These are phyloP conservation scores for Amazona vittata DNA, from an alignment of 2,113 vertebrate genomes.

Conservation along the genomic window DNA sequence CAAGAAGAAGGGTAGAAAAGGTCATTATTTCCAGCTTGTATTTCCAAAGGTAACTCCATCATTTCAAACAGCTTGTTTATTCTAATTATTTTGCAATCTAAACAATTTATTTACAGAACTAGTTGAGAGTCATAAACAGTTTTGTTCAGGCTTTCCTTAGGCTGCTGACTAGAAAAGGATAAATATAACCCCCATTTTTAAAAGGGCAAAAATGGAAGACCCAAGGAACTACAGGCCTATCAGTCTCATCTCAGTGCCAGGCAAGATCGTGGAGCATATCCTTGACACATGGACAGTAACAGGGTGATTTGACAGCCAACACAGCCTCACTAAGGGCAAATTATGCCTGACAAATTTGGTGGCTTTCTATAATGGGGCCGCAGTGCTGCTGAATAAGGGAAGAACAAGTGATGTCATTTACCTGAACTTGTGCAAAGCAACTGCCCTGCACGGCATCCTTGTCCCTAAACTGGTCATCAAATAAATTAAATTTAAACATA, in stretches of 20 bases:
- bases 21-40: not conserved
- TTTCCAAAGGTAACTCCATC: not conserved
- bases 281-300: not conserved
- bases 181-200: not conserved
- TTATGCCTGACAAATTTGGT: not conserved
- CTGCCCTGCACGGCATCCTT: not conserved
- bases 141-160: not conserved
- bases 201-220: not conserved
- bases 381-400: not conserved
- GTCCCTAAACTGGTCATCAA: not conserved
- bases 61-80: not conserved
- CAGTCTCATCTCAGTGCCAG: not conserved
- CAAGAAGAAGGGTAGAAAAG: not conserved
- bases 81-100: not conserved
- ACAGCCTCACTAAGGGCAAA: not conserved
- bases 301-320: not conserved
- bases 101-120: not conserved
- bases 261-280: not conserved
- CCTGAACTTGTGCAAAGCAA: not conserved
- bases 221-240: not conserved
- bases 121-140: not conserved
- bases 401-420: not conserved
- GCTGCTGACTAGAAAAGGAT: not conserved
- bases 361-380: not conserved
- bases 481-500: not conserved